Base-by-base conservation (phyloP, 1,140 invertebrate species). In the Diorhabda carinulata region DNA sequence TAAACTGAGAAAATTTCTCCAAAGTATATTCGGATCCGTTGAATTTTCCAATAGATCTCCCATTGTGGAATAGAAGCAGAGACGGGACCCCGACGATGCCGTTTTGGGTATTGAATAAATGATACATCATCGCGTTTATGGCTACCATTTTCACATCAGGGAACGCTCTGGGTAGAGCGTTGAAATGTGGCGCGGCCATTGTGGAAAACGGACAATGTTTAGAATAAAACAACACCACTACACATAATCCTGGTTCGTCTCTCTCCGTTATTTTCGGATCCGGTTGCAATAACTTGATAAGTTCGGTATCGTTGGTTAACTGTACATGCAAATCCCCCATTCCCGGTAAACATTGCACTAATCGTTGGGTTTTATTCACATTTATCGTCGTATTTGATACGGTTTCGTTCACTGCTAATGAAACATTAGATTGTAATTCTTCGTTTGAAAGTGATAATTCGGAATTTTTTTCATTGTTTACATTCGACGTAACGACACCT, bases 51-150 rank as follows among this genome's bases (percentile, higher is more conserved):
- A 94, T 87, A 42, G 93, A 88, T 78, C 92, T 88, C 0, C 94
- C 94, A 83, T 97, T 97, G 78, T 98, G 95, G 76, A 98, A 95
- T 65, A 98, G 84, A 82, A 98, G 88, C 7, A 98, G 80, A 47
- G 95, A 96, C 56, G 96, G 96, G 42, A 98, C 91, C 25, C 93
- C 94, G n/a, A 96, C 90, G 71, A 97, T 93, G 25, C 96, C 95
- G 85, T 95, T 96, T 77, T 95, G 91, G 0, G 94, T 92, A 82
- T 97, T 97, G 45, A 96, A 91, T 60, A 91, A 88, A 73, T 91
- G 90, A 78, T 95, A 90, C 77, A 90, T 89, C 70, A 93, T 88
- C 1, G 94, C 93, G 86, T 98, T 95, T 10, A 98, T 88, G 7
- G 95, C 96, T 43, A 94, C 89, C 78, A 96, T 88, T 82, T 92